These are phyloP conservation scores for Arnoldichthys spilopterus DNA, from an alignment of 2,797 vertebrate species.

Conservation along the genomic window DNA sequence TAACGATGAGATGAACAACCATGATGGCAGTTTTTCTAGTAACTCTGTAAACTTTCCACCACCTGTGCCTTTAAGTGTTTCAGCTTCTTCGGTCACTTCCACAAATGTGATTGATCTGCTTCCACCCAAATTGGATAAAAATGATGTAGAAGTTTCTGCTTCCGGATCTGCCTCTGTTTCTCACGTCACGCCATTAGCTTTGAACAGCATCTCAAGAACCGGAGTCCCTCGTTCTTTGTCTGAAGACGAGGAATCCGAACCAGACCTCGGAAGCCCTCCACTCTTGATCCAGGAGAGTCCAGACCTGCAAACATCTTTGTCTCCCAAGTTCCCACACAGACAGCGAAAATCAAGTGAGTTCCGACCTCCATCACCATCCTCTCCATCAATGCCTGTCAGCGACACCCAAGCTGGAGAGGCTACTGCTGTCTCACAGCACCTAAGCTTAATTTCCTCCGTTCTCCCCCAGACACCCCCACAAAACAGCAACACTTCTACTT, in stretches of 20 bases:
- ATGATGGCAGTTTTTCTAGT: conserved; percentile 26
- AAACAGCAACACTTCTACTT: conserved; percentile 21
- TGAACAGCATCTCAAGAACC: conserved; percentile 59
- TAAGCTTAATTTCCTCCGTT: conserved; percentile 9
- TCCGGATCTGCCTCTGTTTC: conserved; percentile 36
- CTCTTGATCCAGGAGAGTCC: conserved; percentile 78
- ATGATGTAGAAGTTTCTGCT: conserved; percentile 29
- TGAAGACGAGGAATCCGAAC: conserved; percentile 69
- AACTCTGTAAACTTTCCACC: conserved; percentile 49
- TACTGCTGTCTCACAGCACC: conserved; percentile 41
- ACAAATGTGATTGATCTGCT: conserved; percentile 50
- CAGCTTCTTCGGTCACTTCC: conserved; percentile 37
- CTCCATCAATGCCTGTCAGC: conserved; percentile 47
- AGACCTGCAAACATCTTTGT: conserved; percentile 67
- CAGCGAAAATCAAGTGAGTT: conserved; percentile 51
- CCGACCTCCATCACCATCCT: conserved; percentile 57
- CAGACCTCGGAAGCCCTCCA: conserved; percentile 74
- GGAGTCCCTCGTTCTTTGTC: conserved; percentile 59
- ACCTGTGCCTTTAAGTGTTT: conserved; percentile 48
- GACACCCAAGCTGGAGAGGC: conserved; percentile 50
- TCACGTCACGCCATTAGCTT: conserved; percentile 39
- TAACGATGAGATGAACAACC: conserved; percentile 43
- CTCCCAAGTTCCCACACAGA: conserved; percentile 71
- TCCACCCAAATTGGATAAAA: conserved; percentile 57
- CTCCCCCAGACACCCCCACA: conserved; percentile 40